Percentiles rank a stretch among this genome's conserved stretches.
Conservation (phyloP, 2,797 vertebrate species). For the Enteromius treurensis region DNA sequence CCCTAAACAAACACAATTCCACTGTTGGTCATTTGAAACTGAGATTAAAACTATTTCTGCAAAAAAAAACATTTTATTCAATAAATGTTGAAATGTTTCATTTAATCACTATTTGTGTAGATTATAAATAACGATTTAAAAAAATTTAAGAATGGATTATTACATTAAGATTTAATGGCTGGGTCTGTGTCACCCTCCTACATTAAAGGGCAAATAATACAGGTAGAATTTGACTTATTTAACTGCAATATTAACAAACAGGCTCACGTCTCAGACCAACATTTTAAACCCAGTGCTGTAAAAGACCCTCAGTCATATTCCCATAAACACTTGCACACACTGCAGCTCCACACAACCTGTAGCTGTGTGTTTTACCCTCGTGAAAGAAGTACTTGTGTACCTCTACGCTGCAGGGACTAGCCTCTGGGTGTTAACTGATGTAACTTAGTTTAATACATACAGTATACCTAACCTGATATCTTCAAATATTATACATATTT, state of each 20-base stretch:
- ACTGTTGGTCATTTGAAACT: not conserved
- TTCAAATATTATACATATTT: not conserved
- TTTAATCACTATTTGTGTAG: not conserved
- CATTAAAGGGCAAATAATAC: not conserved
- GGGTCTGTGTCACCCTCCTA: not conserved
- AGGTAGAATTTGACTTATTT: not conserved
- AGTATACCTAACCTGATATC: not conserved
- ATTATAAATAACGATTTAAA: not conserved
- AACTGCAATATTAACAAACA: constrained; percentile 20
- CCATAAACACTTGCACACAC: not conserved
- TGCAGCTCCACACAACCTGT: constrained; percentile 43
- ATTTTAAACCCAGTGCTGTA: constrained; percentile 38
- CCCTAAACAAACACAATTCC: not conserved
- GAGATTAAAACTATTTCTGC: not conserved
- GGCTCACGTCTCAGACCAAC: constrained; percentile 15
- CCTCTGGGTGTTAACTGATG: constrained; percentile 1
- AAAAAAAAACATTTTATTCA: not conserved
- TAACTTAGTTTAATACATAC: constrained; percentile 22
- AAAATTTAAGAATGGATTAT: not conserved
- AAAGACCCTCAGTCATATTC: constrained; percentile 49
- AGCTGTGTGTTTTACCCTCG: constrained; percentile 41
- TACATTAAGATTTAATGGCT: not conserved
- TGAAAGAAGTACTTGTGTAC: constrained; percentile 70
- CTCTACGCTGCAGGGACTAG: constrained; percentile 10
- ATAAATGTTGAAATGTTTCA: not conserved